Base-by-base conservation (phyloP, 2,797 vertebrate genomes). In the Dendrocincla tyrannina region DNA sequence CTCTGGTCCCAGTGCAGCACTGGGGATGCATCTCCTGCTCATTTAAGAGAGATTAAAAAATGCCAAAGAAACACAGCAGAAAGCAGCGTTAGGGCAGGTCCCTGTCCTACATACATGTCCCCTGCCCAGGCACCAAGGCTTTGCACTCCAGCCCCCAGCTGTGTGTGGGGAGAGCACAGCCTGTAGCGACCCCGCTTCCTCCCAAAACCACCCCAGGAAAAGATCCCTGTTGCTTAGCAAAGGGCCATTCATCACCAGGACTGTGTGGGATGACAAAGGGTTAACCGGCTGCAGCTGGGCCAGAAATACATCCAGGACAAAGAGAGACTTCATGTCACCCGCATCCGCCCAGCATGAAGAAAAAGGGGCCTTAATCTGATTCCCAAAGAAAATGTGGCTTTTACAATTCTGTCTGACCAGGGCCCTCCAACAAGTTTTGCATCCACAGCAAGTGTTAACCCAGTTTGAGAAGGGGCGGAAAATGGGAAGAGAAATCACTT, bases 331-430 rank as follows among this genome's bases (percentile, higher is more conserved):
- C 88, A 96, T 84, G 89, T 91, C 87, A 95, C 83, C 76, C 22
- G 0, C 53, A 70, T 62, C 88, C 49, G 9, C 64, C 76, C 70
- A 82, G 88, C 8, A 1, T 23, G 5, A 5, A 92, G 52, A 83
- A 69, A 81, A 89, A 92, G 84, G 25, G 22, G 88, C 88, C 76
- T 93, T 95, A 94, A 96, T 95, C 93, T 2, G 6, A 89, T 97
- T 97, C 91, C 91, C 89, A 93, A 96, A 87, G 91, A 84, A 86
- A 94, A 93, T 75, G 91, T 91, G 73, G 81, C 74, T 94, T 92
- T 93, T 95, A 73, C 88, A 95, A 80, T 49, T 63, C 41, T 0
- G 16, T 63, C 86, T 68, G 37, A 14, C 13, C 28, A 25, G 52
- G 55, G 44, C 84, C 60, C 63, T 91, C 64, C 82, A 55, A 41